Conservation (phyloP, 2,888 invertebrate species). For the Chymomyza procnemis region DNA sequence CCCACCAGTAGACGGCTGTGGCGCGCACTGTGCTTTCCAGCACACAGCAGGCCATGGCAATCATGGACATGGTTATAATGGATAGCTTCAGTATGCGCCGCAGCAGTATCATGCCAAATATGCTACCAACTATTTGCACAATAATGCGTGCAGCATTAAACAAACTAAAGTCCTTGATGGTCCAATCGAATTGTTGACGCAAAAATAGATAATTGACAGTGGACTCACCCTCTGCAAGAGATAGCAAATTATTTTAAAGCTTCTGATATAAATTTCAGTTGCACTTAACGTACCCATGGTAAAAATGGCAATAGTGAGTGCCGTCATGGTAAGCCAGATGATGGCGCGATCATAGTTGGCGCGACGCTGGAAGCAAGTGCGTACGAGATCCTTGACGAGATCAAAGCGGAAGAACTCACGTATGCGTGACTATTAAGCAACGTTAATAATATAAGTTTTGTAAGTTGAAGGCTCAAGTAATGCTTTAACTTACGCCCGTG, state of each 20-base stretch:
- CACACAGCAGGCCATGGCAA: conserved; percentile 72
- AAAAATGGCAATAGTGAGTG: conserved; percentile 74
- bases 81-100: conserved; percentile 77
- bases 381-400: conserved; percentile 75
- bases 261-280: background rate
- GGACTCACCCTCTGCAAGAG: conserved; percentile 68
- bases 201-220: conserved; percentile 80
- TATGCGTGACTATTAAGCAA: conserved; percentile 64
- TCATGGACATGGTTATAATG: conserved; percentile 72
- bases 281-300: conserved; percentile 64
- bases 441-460: background rate
- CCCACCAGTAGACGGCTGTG: conserved; percentile 75
- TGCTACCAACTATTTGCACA: conserved; percentile 81
- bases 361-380: conserved; percentile 73
- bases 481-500: conserved; percentile 53
- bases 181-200: conserved; percentile 76
- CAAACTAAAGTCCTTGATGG: conserved; percentile 72
- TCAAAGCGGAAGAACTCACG: conserved; percentile 76
- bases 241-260: background rate
- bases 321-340: conserved; percentile 76
- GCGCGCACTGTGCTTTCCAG: conserved; percentile 76
- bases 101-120: conserved; percentile 81
- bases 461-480: too few relatives aligned
- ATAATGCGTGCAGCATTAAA: conserved; percentile 80
- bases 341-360: conserved; percentile 76